Base-by-base conservation (phyloP, 2,888 invertebrate genomes). In the Phymatocera aterrima region DNA sequence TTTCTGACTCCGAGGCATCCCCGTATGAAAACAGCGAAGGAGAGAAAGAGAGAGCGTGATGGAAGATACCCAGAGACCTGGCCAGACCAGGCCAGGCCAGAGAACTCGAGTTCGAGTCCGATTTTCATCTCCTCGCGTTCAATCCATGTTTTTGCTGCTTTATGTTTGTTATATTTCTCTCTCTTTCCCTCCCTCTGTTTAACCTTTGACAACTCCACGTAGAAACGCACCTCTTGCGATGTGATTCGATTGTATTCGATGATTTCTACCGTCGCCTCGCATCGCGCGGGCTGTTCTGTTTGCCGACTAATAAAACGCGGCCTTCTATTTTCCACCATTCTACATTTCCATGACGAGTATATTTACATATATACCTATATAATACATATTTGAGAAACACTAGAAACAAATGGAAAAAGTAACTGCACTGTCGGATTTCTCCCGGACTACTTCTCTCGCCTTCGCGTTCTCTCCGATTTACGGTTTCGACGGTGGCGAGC, bases 1-100 rank as follows among this genome's bases (percentile, higher is more conserved):
- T 80, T 78, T 81, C 80, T 79, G 81, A 79, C 78, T 78, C 78
- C 79, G 70, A 77, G 78, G 72, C 72, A 79, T 77, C 31, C 74
- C 57, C 43, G 34, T 78, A 28, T 72, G 24, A 15, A 43, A 43
- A 28, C 12, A 43, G 24, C 15, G 46, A 46, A 6, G 68, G 34
- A 43, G 68, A 68, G 46, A n/a, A n/a, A n/a, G n/a, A n/a, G n/a
- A n/a, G n/a, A n/a, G n/a, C n/a, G n/a, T n/a, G n/a, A n/a, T n/a
- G n/a, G n/a, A n/a, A n/a, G n/a, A n/a, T n/a, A n/a, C n/a, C n/a
- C n/a, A n/a, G n/a, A n/a, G n/a, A n/a, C n/a, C n/a, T n/a, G n/a
- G 43, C 43, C 43, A 40, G n/a, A n/a, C 34, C 37, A 64, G 18
- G 37, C 64, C 64, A 64, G 64, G 24, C n/a, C 57, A 6, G n/a